Evolutionary conservation across 30 jellyfish, hydroid and myxozoan species (phyloP).

Genomic region (Pelagia noctiluca): DNA sequence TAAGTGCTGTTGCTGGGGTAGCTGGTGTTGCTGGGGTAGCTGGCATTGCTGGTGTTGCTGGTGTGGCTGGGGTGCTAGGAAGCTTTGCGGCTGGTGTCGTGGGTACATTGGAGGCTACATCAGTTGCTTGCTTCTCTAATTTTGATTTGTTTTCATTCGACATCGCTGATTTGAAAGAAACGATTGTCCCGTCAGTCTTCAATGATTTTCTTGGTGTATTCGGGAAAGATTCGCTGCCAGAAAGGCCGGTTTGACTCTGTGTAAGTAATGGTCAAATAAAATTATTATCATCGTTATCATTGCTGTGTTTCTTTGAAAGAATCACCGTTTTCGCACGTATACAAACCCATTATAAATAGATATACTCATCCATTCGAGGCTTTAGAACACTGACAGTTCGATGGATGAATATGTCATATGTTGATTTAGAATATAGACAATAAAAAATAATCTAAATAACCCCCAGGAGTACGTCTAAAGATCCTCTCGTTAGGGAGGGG

Average conservation of each 20-base stretch:
- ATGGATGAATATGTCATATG: too few species aligned
- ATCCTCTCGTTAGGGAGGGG: too few species aligned
- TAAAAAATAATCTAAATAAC: too few species aligned
- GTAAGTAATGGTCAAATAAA: not conserved
- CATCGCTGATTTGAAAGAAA: conserved; percentile 32
- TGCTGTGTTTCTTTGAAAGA: too few species aligned
- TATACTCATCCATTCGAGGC: too few species aligned
- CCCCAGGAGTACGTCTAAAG: too few species aligned
- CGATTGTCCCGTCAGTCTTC: conserved; percentile 50
- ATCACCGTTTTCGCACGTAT: too few species aligned
- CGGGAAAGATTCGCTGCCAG: conserved; percentile 47
- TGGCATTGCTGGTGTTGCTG: conserved; percentile 54
- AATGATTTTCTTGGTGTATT: conserved; percentile 29
- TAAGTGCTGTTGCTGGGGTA: not conserved
- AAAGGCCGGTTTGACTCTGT: conserved; percentile 40
- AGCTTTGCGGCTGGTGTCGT: conserved; percentile 19
- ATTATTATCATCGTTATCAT: not conserved
- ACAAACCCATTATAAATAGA: too few species aligned
- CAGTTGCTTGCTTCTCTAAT: too few species aligned
- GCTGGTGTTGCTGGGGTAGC: not conserved
- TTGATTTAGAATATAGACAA: too few species aligned
- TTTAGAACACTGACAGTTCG: too few species aligned
- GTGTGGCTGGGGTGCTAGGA: conserved; percentile 27
- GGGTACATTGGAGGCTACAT: not conserved
- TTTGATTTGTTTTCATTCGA: conserved; percentile 1